Percentiles rank a stretch among this genome's conserved stretches.
phyloP scores from a whole-genome alignment of 2,113 vertebrate genomes.

The Ceuthmochares aereus region DNA sequence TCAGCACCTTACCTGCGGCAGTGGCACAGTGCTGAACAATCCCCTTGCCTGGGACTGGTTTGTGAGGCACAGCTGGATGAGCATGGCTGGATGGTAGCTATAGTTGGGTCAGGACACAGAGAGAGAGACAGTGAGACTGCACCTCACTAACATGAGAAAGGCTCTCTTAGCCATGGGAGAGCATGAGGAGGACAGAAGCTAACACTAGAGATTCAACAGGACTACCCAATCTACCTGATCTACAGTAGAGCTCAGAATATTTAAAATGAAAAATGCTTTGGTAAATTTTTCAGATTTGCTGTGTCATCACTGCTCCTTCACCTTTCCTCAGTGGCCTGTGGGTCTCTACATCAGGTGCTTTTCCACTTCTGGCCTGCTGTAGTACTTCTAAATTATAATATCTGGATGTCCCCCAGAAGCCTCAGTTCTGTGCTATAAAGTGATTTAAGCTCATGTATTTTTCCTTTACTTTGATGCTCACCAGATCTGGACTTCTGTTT shows the following conservation, averaged over 20 bases:
- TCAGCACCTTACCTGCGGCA: rapidly evolving
- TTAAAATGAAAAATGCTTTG: not conserved
- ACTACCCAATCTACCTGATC: not conserved
- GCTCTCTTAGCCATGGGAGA: not conserved
- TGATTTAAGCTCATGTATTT: not conserved
- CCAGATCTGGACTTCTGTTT: not conserved
- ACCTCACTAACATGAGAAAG: not conserved
- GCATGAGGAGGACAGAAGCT: not conserved
- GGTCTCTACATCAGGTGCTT: not conserved
- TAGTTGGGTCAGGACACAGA: not conserved
- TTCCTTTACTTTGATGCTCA: not conserved
- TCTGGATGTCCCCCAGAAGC: not conserved
- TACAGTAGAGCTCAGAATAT: not conserved
- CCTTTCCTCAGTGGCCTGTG: not conserved
- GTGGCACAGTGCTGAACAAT: not conserved
- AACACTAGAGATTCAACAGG: not conserved
- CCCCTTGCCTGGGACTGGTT: not conserved
- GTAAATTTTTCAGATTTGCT: not conserved
- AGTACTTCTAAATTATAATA: not conserved
- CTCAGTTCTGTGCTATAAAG: not conserved
- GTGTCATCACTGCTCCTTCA: not conserved
- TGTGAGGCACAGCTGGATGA: not conserved
- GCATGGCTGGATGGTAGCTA: not conserved
- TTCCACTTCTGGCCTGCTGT: not conserved
- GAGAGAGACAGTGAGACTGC: not conserved